A percentile compares a stretch with the other conserved stretches of the same genome.
phyloP scores from a whole-genome alignment of 2,113 vertebrate species.

The Coptodon rendalli region DNA sequence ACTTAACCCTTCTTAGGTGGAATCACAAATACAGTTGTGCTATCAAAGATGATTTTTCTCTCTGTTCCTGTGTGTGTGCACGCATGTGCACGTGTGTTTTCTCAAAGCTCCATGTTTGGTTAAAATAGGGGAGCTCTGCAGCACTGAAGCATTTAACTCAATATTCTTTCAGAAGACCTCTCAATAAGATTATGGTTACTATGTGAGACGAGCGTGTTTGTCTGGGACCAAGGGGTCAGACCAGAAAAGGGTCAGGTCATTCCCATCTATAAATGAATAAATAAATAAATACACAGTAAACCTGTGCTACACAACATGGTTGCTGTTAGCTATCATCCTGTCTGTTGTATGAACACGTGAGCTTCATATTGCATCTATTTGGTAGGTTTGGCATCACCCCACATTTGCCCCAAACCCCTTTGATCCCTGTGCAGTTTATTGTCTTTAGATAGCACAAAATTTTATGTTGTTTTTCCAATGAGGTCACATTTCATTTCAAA shows the following conservation, averaged over 20 bases:
- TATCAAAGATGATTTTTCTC: background rate
- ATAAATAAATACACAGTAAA: background rate
- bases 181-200: slow-evolving; percentile 25
- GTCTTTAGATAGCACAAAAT: background rate
- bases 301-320: background rate
- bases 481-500: background rate
- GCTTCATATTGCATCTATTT: background rate
- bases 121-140: background rate
- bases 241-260: slow-evolving; percentile 25
- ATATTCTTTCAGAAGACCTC: slow-evolving; percentile 28
- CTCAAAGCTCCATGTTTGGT: slow-evolving; percentile 43
- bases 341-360: background rate
- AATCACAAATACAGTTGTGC: background rate
- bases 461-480: background rate
- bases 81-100: background rate
- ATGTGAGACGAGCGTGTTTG: background rate
- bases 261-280: slow-evolving; percentile 15
- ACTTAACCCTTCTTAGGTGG: background rate
- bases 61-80: background rate
- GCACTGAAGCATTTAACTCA: slow-evolving; percentile 29
- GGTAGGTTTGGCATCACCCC: background rate
- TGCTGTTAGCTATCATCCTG: background rate
- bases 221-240: background rate
- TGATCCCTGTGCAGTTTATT: background rate
- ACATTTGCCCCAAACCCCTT: background rate